phyloP scores from a whole-genome alignment of 2,888 invertebrate genomes.

The Acrocera orbiculus region DNA sequence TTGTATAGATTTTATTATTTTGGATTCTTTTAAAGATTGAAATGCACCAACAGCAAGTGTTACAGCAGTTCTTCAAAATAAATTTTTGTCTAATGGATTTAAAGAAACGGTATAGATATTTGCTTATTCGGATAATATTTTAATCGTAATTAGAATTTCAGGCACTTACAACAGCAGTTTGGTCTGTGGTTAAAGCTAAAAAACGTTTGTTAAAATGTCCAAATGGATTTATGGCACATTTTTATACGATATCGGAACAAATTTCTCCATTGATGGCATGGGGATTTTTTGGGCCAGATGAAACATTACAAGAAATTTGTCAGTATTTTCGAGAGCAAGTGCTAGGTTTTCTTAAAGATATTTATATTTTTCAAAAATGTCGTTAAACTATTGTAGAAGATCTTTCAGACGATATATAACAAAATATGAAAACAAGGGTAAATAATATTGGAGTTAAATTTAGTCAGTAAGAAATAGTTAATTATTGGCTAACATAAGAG shows the following conservation, averaged over 20 bases:
- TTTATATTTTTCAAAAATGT: constrained; percentile 84
- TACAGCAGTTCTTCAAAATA: constrained; percentile 86
- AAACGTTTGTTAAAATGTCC: constrained; percentile 74
- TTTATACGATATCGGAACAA: constrained; percentile 91
- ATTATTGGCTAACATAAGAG: no score
- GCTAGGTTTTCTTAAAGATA: constrained; percentile 70
- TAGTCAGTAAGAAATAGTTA: constrained; percentile 21
- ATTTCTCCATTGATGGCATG: constrained; percentile 84
- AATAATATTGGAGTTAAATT: constrained; percentile 62
- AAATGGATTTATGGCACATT: constrained; percentile 92
- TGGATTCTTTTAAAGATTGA: constrained; percentile 96
- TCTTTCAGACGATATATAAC: constrained; percentile 67
- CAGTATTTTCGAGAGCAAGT: constrained; percentile 83
- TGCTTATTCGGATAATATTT: not conserved
- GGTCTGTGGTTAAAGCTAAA: constrained; percentile 94
- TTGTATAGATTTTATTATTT: constrained; percentile 84
- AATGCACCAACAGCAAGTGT: constrained; percentile 88
- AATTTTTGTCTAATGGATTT: constrained; percentile 92
- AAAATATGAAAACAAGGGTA: constrained; percentile 51
- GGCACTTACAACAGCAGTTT: constrained; percentile 88
- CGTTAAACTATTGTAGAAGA: constrained; percentile 77
- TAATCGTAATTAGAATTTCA: constrained; percentile 25
- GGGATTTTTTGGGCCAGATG: constrained; percentile 94
- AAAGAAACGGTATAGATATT: constrained; percentile 71
- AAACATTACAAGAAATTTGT: constrained; percentile 72